Percentiles rank a stretch among this genome's conserved stretches.
phyloP scores from a whole-genome alignment of 2,888 invertebrate genomes.

The Dynastes tityus region DNA sequence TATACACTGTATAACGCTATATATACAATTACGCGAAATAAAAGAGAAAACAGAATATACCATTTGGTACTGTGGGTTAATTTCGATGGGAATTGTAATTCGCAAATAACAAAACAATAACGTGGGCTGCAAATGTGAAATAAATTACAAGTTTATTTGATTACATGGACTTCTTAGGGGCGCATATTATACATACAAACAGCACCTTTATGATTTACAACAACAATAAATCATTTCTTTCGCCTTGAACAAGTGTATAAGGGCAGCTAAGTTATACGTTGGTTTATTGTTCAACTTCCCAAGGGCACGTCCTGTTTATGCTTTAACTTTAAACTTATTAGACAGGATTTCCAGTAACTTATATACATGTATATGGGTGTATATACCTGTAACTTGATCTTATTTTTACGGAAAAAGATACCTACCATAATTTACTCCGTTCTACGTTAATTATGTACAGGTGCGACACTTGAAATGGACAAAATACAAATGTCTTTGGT shows the following conservation, averaged over 20 bases:
- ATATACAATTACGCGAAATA: too few species aligned
- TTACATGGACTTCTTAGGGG: conserved; percentile 16
- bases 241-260: conserved; percentile 46
- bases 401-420: neutral
- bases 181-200: conserved; percentile 16
- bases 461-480: too few species aligned
- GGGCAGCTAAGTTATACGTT: conserved; percentile 48
- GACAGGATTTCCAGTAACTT: conserved; percentile 18
- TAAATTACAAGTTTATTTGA: conserved; percentile 32
- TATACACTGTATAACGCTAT: too few species aligned
- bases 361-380: neutral
- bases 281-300: conserved; percentile 50
- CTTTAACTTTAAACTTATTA: conserved; percentile 35
- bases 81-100: too few species aligned
- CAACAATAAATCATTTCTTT: conserved; percentile 51
- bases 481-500: too few species aligned
- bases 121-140: conserved; percentile 6
- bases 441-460: too few species aligned
- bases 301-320: conserved; percentile 38
- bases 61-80: too few species aligned
- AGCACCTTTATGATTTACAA: conserved; percentile 46
- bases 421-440: neutral
- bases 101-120: too few species aligned
- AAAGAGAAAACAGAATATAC: too few species aligned
- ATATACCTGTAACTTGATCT: conserved; percentile 2